Conservation (phyloP, 2,888 invertebrate species). For the Aelia acuminata region DNA sequence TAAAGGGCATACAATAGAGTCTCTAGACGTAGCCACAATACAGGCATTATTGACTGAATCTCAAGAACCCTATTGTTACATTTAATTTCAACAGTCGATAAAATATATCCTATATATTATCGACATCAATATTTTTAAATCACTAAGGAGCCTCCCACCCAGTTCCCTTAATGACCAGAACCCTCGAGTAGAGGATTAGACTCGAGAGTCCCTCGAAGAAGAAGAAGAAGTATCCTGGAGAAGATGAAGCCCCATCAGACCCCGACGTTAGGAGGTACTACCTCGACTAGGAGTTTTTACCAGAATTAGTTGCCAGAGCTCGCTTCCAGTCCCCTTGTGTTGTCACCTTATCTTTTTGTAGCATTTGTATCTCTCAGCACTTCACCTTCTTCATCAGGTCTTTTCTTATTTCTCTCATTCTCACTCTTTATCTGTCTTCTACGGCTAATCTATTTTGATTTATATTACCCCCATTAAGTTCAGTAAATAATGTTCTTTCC, state of each 20-base stretch:
- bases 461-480: neutral
- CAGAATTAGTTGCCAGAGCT: neutral
- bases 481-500: neutral
- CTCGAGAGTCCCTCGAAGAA: neutral
- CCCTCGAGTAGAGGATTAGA: neutral
- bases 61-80: no score
- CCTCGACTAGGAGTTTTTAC: neutral
- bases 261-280: neutral
- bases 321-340: neutral
- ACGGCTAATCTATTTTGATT: neutral
- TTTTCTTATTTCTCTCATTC: conserved; percentile 1
- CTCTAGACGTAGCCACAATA: no score
- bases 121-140: no score
- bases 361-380: neutral
- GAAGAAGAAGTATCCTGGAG: neutral
- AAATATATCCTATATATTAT: no score
- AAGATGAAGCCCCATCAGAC: neutral
- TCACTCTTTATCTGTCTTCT: no score
- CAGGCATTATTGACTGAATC: no score
- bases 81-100: no score
- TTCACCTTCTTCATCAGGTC: neutral
- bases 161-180: neutral
- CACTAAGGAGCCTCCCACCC: neutral
- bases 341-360: neutral
- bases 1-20: no score